Evolutionary conservation across 2,113 vertebrate genomes (phyloP), one percentile per base, ranked within the genome.

Genomic region (Noturus placidus): DNA sequence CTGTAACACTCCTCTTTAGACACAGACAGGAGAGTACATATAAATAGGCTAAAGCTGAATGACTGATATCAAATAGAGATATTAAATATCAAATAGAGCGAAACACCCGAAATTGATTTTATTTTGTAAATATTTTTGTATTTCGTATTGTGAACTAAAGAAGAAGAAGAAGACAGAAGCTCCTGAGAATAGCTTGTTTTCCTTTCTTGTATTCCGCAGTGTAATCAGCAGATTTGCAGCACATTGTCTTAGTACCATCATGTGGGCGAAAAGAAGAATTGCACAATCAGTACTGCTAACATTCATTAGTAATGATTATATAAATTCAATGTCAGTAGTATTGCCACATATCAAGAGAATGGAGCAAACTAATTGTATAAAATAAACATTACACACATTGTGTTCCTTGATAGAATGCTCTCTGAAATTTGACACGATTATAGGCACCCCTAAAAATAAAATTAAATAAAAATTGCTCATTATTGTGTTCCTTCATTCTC

Each of bases 231-330:
- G 17, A 54, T 54, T 46, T 72, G 7, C 19, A 46, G 35, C 6
- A 22, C 33, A 42, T 42, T 25, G 25, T 52, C 27, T 61, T 76
- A 83, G 79, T 56, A 30, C 79, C 86, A 90, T 72, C 86, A 82
- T 88, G 86, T 90, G 89, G 89, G 14, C 19, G 52, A 33, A 50
- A 78, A 56, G 5, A 63, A 8, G 63, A 70, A 86, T 19, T 50
- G 52, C 46, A 87, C 11, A 19, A 4, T 11, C 72, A 74, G 15
- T 72, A 38, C 19, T 72, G 42, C 13, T 50, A 42, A 20, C 6
- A 35, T 70, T 33, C 35, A 42, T 38, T 20, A 72, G 67, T 33
- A 69, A 69, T 17, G 4, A 38, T 72, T 72, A 42, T 10, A 42
- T 42, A 3, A 74, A 42, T 74, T 38, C 5, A 4, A 7, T 69